A percentile compares a stretch with the other conserved stretches of the same genome.
Evolutionary conservation across 2,888 invertebrate species (phyloP).

Genomic region (Lycophotia porphyrea): DNA sequence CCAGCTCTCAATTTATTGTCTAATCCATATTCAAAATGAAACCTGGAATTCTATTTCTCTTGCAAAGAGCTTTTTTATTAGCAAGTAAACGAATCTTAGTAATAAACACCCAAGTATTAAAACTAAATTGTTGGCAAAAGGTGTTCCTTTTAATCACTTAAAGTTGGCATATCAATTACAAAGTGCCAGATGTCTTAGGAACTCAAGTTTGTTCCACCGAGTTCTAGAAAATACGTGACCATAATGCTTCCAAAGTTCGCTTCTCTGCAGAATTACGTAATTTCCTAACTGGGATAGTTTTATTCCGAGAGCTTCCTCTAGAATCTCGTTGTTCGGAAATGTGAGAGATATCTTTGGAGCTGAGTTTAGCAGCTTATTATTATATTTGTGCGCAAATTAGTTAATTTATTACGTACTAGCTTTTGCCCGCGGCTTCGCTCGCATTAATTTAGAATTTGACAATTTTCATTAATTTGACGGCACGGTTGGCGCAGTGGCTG

Average conservation of each 20-base stretch:
- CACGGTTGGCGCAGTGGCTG: no score
- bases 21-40: not conserved
- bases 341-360: constrained; percentile 26
- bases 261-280: constrained; percentile 65
- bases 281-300: constrained; percentile 59
- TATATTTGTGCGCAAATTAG: not conserved
- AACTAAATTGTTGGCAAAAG: constrained; percentile 41
- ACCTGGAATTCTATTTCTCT: accelerated
- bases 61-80: not conserved
- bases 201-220: constrained; percentile 48
- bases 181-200: constrained; percentile 63
- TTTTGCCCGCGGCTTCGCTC: no score
- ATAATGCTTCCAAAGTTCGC: constrained; percentile 66
- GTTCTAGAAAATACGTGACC: constrained; percentile 62
- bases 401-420: not conserved
- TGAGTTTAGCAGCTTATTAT: constrained; percentile 6
- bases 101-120: not conserved
- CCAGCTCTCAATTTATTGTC: not conserved
- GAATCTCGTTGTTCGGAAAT: constrained; percentile 43
- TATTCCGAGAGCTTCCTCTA: constrained; percentile 45
- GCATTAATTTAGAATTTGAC: no score
- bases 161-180: constrained; percentile 64
- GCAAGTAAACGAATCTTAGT: not conserved
- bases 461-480: no score
- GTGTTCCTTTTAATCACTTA: constrained; percentile 57